These are phyloP conservation scores for Aporophyla lueneburgensis DNA, from an alignment of 2,888 invertebrate species.

Conservation along the genomic window DNA sequence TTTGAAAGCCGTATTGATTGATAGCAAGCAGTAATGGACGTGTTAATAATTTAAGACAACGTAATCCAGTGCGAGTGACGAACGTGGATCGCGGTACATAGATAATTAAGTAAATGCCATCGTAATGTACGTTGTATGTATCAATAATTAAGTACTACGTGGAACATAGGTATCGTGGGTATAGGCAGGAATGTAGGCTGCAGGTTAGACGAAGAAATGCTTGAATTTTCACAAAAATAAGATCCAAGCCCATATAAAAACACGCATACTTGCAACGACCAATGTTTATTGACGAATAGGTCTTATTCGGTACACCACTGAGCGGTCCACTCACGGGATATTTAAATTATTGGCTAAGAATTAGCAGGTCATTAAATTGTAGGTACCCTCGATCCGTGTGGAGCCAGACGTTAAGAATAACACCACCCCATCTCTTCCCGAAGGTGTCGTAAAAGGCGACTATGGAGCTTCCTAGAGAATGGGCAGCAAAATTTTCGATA, in stretches of 20 bases:
- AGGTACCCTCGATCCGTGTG: too few relatives aligned
- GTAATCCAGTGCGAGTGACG: constrained; percentile 65
- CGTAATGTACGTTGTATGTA: constrained; percentile 33
- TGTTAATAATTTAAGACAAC: constrained; percentile 71
- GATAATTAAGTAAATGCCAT: constrained; percentile 56
- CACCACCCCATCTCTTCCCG: too few relatives aligned
- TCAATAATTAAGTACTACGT: constrained; percentile 32
- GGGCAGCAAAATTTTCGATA: too few relatives aligned
- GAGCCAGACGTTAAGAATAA: too few relatives aligned
- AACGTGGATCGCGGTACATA: constrained; percentile 58
- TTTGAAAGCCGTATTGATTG: constrained; percentile 63
- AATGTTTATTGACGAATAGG: constrained; percentile 2
- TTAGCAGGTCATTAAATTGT: background rate
- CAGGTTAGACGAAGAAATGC: background rate
- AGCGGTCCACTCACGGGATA: background rate
- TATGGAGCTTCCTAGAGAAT: too few relatives aligned
- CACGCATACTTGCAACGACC: background rate
- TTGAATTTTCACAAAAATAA: constrained; percentile 3
- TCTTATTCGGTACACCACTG: constrained; percentile 6
- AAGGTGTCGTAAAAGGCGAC: too few relatives aligned
- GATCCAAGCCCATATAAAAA: background rate
- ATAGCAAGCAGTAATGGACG: constrained; percentile 58
- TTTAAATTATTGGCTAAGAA: constrained; percentile 14
- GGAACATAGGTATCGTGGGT: background rate
- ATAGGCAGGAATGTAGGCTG: background rate